Conservation (phyloP, 2,888 invertebrate species). For the Nipponacmea schrenckii region DNA sequence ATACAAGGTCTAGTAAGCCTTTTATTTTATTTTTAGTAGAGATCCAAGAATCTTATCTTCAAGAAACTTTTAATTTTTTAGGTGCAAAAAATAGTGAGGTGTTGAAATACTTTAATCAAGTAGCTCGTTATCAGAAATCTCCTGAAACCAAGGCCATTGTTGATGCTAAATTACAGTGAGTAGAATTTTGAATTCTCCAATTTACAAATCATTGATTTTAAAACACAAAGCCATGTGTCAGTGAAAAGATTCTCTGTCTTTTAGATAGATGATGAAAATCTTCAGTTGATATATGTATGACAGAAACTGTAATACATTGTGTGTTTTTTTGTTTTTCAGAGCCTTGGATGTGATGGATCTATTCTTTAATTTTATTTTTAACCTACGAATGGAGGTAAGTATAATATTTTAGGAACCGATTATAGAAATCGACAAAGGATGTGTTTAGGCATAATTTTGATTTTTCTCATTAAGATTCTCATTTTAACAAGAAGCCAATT, state of each 20-base stretch:
- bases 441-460: too few species aligned
- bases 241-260: too few species aligned
- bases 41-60: too few species aligned
- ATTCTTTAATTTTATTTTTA: constrained; percentile 66
- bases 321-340: constrained; percentile 41
- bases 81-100: constrained; percentile 37
- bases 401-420: neutral
- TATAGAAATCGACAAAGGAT: neutral
- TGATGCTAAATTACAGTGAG: constrained; percentile 64
- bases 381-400: constrained; percentile 60
- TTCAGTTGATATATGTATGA: too few species aligned
- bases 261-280: too few species aligned
- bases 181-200: constrained; percentile 12
- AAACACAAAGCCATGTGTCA: too few species aligned
- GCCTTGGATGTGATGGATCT: constrained; percentile 62
- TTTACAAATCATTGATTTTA: too few species aligned
- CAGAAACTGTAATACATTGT: neutral
- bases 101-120: constrained; percentile 48
- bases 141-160: constrained; percentile 62
- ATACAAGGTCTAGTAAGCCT: too few species aligned
- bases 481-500: too few species aligned
- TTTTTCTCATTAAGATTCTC: too few species aligned
- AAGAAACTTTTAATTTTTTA: too few species aligned
- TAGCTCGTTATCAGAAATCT: constrained; percentile 54
- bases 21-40: too few species aligned